These are phyloP conservation scores for Eurystomus gularis DNA, from an alignment of 2,113 vertebrate species.

Conservation along the genomic window DNA sequence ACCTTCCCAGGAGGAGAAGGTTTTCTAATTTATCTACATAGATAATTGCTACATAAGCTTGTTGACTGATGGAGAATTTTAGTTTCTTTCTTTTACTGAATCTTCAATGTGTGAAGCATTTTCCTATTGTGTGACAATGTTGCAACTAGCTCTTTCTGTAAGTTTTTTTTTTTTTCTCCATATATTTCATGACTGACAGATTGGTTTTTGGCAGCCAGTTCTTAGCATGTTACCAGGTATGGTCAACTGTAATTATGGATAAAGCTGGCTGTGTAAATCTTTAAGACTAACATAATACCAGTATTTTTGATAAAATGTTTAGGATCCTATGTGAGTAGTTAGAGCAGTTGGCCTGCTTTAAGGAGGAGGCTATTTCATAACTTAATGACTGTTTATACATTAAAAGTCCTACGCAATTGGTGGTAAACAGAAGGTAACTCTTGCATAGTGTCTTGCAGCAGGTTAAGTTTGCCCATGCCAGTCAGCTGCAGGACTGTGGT, in stretches of 20 bases:
- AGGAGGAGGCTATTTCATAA: conserved; percentile 20
- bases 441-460: not conserved
- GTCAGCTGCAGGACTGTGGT: not conserved
- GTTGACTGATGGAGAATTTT: not conserved
- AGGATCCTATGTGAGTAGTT: not conserved
- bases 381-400: conserved; percentile 39
- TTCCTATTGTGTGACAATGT: not conserved
- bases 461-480: not conserved
- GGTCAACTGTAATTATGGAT: not conserved
- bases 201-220: not conserved
- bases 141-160: not conserved
- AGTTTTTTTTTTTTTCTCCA: not conserved
- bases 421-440: conserved; percentile 14
- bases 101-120: not conserved
- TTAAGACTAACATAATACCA: not conserved
- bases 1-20: not conserved
- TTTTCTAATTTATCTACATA: not conserved
- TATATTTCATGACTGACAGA: not conserved
- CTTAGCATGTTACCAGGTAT: not conserved
- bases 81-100: not conserved
- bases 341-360: not conserved
- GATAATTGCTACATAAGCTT: not conserved
- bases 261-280: not conserved
- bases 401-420: not conserved
- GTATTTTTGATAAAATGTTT: conserved; percentile 14